phyloP scores from a whole-genome alignment of 2,888 invertebrate genomes.

The Tenthredo notha region DNA sequence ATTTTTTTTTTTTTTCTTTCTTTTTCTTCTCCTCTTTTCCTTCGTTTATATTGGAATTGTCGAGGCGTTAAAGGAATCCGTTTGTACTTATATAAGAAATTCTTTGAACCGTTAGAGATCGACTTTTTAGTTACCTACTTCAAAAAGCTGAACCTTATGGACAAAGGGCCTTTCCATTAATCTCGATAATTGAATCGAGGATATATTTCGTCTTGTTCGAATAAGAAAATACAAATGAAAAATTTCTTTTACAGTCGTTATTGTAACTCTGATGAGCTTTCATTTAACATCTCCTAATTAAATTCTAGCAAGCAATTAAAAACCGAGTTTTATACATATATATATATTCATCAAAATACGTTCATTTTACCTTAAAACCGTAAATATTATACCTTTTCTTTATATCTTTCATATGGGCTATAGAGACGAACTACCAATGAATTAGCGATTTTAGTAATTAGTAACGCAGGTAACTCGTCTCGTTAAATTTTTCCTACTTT shows the following conservation, averaged over 20 bases:
- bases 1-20: no score
- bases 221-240: neutral
- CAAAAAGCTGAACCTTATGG: neutral
- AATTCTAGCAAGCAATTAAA: neutral
- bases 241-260: neutral
- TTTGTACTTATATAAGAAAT: neutral
- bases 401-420: no score
- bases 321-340: neutral
- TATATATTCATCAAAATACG: neutral
- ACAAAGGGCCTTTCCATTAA: slow-evolving; percentile 5
- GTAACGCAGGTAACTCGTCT: slow-evolving; percentile 60
- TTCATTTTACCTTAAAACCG: neutral
- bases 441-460: slow-evolving; percentile 63
- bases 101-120: neutral
- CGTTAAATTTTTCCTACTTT: neutral
- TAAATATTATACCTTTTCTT: no score
- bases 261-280: neutral
- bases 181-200: slow-evolving; percentile 10
- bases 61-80: neutral
- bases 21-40: no score
- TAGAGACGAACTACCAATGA: no score
- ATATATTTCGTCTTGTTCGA: neutral
- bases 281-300: neutral
- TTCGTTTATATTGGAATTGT: neutral
- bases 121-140: neutral